Evolutionary conservation across 2,888 invertebrate genomes (phyloP).

Genomic region (Athetis lepigone): DNA sequence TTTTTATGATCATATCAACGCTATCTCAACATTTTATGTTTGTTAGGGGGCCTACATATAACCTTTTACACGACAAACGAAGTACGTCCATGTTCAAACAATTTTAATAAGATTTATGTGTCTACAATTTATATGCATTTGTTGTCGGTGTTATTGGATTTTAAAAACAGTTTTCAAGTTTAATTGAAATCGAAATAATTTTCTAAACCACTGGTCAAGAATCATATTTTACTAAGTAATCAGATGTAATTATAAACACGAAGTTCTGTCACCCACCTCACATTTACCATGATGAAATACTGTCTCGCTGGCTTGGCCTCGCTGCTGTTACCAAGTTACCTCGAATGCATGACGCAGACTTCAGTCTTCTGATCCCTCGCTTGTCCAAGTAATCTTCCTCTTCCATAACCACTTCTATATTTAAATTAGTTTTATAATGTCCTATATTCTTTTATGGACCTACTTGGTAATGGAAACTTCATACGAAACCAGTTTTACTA

Average conservation of each 20-base stretch:
- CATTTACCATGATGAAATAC: neutral
- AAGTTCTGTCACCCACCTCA: neutral
- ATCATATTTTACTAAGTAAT: neutral
- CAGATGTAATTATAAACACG: neutral
- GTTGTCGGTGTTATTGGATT: neutral
- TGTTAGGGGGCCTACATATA: constrained; percentile 24
- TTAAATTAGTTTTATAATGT: no score
- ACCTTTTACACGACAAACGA: constrained; percentile 19
- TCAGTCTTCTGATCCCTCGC: neutral
- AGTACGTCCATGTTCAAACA: constrained; percentile 17
- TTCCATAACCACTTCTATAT: neutral
- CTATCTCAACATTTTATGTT: constrained; percentile 62
- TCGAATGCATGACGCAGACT: no score
- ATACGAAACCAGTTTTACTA: constrained; percentile 4
- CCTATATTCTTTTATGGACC: neutral
- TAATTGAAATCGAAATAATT: no score
- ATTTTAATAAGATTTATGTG: constrained; percentile 34
- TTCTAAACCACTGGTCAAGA: neutral
- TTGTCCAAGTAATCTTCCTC: neutral
- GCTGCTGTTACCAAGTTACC: neutral
- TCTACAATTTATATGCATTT: no score
- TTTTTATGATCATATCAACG: constrained; percentile 69
- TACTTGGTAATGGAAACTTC: constrained; percentile 3
- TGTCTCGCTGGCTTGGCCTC: no score
- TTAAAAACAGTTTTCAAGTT: neutral